A percentile compares a stretch with the other conserved stretches of the same genome.
phyloP scores from a whole-genome alignment of 1,140 invertebrate species.

The Steinernema feltiae region DNA sequence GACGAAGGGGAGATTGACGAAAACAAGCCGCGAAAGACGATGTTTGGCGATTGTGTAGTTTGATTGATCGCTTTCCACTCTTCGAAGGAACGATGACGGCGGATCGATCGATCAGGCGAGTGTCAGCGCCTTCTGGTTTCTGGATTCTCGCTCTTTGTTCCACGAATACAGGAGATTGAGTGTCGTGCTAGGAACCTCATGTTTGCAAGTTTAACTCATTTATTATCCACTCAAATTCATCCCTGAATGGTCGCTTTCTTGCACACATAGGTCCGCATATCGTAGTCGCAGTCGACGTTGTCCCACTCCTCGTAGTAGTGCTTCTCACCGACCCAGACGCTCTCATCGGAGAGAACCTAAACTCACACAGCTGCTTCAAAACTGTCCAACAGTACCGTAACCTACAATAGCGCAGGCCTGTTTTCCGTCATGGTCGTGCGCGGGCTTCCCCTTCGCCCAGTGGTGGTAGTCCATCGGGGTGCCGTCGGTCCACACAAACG shows the following conservation, averaged over 20 bases:
- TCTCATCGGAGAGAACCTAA: not conserved
- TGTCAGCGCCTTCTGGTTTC: no score
- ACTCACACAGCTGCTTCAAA: not conserved
- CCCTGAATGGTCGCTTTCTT: conserved; percentile 16
- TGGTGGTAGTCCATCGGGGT: conserved; percentile 20
- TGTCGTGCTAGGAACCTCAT: no score
- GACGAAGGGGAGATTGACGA: not conserved
- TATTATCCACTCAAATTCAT: not conserved
- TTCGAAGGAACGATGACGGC: not conserved
- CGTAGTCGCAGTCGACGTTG: conserved; percentile 20
- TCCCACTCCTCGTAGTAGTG: conserved; percentile 26
- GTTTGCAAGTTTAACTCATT: not conserved
- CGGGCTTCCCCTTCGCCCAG: conserved; percentile 19
- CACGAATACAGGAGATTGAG: no score
- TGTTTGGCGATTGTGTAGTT: not conserved
- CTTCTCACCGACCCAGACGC: not conserved
- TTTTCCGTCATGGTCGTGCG: conserved; percentile 17
- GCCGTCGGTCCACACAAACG: conserved; percentile 19
- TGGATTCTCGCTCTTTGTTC: no score
- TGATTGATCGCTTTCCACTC: not conserved
- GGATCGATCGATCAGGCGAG: no score
- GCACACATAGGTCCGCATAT: conserved; percentile 20
- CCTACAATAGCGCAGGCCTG: conserved; percentile 18
- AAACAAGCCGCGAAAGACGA: not conserved
- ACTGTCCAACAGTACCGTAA: not conserved